Evolutionary conservation across 2,888 invertebrate genomes (phyloP), one percentile per base, ranked within the genome.

Genomic region (Monoplex corrugatus): DNA sequence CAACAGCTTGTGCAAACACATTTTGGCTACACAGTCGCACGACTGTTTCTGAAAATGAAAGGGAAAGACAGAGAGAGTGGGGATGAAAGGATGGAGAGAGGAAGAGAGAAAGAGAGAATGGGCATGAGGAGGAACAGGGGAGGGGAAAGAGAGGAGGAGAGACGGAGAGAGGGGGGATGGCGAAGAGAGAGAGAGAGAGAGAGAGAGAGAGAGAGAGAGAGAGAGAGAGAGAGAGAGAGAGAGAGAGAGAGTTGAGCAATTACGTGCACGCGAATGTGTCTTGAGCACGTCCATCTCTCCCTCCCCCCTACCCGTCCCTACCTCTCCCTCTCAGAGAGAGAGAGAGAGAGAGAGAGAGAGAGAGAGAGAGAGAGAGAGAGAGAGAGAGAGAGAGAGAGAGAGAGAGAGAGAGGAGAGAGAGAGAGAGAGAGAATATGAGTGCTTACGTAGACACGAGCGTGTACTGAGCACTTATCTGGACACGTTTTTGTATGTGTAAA

Each of bases 31-130:
- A n/a, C n/a, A n/a, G n/a, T n/a, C n/a, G n/a, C n/a, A n/a, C n/a
- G n/a, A n/a, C n/a, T n/a, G n/a, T n/a, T n/a, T n/a, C n/a, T n/a
- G 80, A 80, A 38, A 80, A 38, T 35, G 80, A 80, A 38, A 80
- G 80, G 35, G 80, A 80, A 38, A 80, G 80, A 80, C 32, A 80
- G 80, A 72, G 72, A 72, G 72, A n/a, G n/a, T n/a, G n/a, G n/a
- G n/a, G n/a, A n/a, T n/a, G n/a, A n/a, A n/a, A n/a, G n/a, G 50
- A 50, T 13, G 23, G 50, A 23, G 23, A 2, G 23, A 23, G 1
- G 2, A 23, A 3, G 50, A 50, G 28, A 35, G 28, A 23, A n/a
- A 32, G 80, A 35, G 38, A 3, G 6, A 19, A 38, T 19, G 72
- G 35, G 72, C n/a, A 35, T 32, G 72, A 72, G 72, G 35, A 10